Evolutionary conservation across 2,888 invertebrate species (phyloP).

Genomic region (Branchellion lobata): DNA sequence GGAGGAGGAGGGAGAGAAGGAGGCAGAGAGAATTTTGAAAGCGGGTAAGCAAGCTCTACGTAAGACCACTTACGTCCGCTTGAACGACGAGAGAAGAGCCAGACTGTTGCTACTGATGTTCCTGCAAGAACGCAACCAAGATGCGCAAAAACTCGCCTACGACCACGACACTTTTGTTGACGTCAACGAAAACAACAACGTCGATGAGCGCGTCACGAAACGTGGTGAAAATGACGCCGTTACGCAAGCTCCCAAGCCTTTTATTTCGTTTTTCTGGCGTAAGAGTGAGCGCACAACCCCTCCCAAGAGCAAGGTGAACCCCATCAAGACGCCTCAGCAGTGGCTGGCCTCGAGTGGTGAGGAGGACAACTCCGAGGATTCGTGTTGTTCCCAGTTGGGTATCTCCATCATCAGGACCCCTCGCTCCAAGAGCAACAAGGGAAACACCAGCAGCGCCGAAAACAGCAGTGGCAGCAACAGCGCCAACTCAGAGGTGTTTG

Average conservation of each 20-base stretch:
- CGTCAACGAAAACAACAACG: not conserved
- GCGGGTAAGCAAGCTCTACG: not conserved
- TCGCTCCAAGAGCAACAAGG: not conserved
- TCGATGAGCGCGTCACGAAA: not conserved
- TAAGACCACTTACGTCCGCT: not conserved
- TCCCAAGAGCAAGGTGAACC: not conserved
- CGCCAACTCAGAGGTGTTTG: slow-evolving; percentile 10
- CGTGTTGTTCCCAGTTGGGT: slow-evolving; percentile 29
- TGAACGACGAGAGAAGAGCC: not conserved
- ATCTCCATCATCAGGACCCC: slow-evolving; percentile 24
- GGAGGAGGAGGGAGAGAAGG: not conserved
- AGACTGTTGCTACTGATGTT: not conserved
- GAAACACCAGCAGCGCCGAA: slow-evolving; percentile 1
- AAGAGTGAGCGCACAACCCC: not conserved
- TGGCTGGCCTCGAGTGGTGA: not conserved
- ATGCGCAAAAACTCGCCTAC: not conserved
- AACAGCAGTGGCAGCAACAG: slow-evolving; percentile 4
- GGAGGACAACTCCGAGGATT: slow-evolving; percentile 31
- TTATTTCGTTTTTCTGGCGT: not conserved
- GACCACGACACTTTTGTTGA: not conserved
- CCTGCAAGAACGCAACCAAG: not conserved
- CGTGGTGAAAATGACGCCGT: not conserved
- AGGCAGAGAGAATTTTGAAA: slow-evolving; percentile 3
- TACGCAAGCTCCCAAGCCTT: not conserved
- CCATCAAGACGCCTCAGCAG: not conserved